Conservation (phyloP, 2,888 invertebrate genomes). For the Oscheius sp. region DNA sequence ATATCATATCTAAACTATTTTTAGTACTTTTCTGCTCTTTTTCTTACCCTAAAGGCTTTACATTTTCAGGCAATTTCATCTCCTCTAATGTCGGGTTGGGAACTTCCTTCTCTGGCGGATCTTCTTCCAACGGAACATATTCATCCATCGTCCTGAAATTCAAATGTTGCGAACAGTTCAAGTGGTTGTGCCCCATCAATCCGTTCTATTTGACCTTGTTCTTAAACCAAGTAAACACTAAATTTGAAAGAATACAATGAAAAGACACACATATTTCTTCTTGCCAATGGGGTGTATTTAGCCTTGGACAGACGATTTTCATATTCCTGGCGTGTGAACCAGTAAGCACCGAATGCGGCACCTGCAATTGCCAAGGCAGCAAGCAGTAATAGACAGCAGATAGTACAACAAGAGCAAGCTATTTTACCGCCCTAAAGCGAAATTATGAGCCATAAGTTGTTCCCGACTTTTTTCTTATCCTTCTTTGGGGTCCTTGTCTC, state of each 20-base stretch:
- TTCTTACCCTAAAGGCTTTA: conserved; percentile 6
- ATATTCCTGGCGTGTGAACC: conserved; percentile 49
- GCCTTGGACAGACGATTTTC: conserved; percentile 34
- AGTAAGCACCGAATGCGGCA: conserved; percentile 49
- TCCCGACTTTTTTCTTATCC: conserved; percentile 19
- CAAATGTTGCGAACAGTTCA: conserved; percentile 23
- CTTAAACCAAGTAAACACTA: conserved; percentile 1
- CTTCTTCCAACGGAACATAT: conserved; percentile 20
- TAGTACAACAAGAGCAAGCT: conserved; percentile 44
- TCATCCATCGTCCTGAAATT: conserved; percentile 16
- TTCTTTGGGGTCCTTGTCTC: background rate
- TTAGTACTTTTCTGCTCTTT: background rate
- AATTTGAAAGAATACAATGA: background rate
- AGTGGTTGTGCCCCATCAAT: background rate
- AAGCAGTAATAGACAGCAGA: conserved; percentile 46
- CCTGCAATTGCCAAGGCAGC: conserved; percentile 48
- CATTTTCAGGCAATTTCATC: conserved; percentile 19
- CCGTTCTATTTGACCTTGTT: conserved; percentile 20
- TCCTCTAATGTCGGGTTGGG: conserved; percentile 5
- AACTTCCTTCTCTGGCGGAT: conserved; percentile 12
- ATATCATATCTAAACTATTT: conserved; percentile 14
- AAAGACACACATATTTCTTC: conserved; percentile 34
- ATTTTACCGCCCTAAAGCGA: conserved; percentile 29
- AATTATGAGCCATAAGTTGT: background rate
- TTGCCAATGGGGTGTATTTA: conserved; percentile 24